Percentiles rank a stretch among this genome's conserved stretches.
phyloP scores from a whole-genome alignment of 2,888 invertebrate species.

The Meiosimyza platycephala region DNA sequence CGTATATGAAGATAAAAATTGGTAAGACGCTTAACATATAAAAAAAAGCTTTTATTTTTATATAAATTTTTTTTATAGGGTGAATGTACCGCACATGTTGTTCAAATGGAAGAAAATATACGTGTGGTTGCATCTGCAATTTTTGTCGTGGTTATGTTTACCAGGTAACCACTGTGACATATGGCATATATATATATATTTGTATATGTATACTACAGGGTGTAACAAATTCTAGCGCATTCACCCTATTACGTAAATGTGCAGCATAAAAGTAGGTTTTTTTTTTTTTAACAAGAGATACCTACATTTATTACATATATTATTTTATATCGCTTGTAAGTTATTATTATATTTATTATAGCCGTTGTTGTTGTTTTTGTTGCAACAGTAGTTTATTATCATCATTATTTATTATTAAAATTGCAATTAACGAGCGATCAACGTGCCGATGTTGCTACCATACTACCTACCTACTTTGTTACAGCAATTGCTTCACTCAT shows the following conservation, averaged over 20 bases:
- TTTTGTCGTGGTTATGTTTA: no score
- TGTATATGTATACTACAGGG: no score
- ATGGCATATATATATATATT: no score
- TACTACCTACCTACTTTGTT: neutral
- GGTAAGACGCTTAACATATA: conserved; percentile 19
- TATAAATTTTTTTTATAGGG: no score
- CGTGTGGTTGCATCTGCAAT: no score
- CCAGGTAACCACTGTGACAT: no score
- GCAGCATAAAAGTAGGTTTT: no score
- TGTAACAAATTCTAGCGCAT: no score
- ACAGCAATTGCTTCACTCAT: neutral
- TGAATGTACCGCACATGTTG: no score
- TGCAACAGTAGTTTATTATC: conserved; percentile 44
- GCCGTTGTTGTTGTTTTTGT: conserved; percentile 39
- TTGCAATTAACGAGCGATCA: conserved; percentile 29
- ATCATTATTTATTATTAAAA: conserved; percentile 38
- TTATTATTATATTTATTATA: conserved; percentile 19
- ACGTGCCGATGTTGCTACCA: conserved; percentile 10
- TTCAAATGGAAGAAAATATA: no score
- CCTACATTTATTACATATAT: neutral
- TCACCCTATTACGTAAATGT: no score
- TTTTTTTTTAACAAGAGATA: conserved; percentile 1
- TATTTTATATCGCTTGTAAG: conserved; percentile 21
- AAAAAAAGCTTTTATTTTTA: neutral
- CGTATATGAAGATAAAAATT: conserved; percentile 43